phyloP scores from a whole-genome alignment of 37 sponge, comb jelly and placozoan genomes.

The Dysidea cf. avara region DNA sequence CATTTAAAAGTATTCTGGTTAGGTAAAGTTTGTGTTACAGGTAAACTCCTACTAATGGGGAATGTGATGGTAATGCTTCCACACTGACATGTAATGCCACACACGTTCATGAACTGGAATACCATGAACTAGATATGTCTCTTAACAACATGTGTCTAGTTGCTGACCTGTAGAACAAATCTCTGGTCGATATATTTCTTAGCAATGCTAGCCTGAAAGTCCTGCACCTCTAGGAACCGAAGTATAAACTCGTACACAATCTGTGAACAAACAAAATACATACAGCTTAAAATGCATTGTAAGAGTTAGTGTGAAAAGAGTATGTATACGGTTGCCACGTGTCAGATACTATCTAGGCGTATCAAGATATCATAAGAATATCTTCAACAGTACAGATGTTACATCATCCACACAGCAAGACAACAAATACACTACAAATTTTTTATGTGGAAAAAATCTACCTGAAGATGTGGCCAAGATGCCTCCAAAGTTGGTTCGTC shows the following conservation, averaged over 20 bases:
- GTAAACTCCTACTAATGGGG: too few species aligned
- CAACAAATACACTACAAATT: not conserved
- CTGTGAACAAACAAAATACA: constrained; percentile 22
- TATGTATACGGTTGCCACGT: not conserved
- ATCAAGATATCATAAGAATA: not conserved
- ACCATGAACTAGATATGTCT: too few species aligned
- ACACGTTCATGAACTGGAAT: too few species aligned
- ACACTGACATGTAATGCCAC: too few species aligned
- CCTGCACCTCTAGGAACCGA: constrained; percentile 91
- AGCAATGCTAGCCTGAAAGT: constrained; percentile 86
- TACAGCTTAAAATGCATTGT: not conserved
- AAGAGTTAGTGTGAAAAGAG: not conserved
- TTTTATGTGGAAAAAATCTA: constrained; percentile 37
- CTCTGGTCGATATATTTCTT: constrained; percentile 93
- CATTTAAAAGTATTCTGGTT: too few species aligned
- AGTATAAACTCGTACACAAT: constrained; percentile 96
- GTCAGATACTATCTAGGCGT: constrained; percentile 43
- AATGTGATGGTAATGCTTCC: too few species aligned
- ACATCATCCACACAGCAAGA: constrained; percentile 16
- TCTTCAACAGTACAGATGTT: not conserved
- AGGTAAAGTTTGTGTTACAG: too few species aligned
- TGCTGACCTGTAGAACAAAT: constrained; percentile 85
- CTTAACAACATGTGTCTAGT: too few species aligned
- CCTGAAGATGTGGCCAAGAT: constrained; percentile 97
- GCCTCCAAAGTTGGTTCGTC: constrained; percentile 97